Percentiles rank a stretch among this genome's conserved stretches.
Evolutionary conservation across 2,797 vertebrate species (phyloP).

Genomic region (Tangara arthus): DNA sequence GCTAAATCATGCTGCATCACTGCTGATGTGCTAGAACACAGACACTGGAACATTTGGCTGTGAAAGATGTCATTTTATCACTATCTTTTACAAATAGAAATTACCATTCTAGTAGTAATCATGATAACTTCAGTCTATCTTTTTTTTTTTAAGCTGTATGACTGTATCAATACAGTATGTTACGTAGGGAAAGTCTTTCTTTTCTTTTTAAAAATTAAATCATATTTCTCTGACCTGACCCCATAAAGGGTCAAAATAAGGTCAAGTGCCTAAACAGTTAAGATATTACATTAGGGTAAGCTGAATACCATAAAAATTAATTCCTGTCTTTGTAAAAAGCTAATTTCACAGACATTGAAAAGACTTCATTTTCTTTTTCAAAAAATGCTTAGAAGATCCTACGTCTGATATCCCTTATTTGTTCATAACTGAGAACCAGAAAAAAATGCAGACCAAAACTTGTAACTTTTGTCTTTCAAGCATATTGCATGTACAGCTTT

Average conservation of each 20-base stretch:
- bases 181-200: background rate
- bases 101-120: background rate
- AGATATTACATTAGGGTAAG: background rate
- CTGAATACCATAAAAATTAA: background rate
- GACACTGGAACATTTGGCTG: background rate
- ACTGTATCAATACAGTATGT: background rate
- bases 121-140: background rate
- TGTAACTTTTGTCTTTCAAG: background rate
- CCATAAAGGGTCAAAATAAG: background rate
- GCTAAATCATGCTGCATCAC: background rate
- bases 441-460: background rate
- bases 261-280: background rate
- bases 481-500: background rate
- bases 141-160: background rate
- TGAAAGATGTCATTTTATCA: background rate
- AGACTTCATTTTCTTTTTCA: background rate
- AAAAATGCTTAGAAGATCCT: background rate
- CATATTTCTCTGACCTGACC: background rate
- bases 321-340: background rate
- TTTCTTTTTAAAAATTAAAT: background rate
- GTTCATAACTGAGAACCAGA: background rate
- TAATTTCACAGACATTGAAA: background rate
- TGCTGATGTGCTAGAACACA: background rate
- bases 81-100: background rate
- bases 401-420: background rate